Evolutionary conservation across 1,140 invertebrate species (phyloP).

Genomic region (Armadillidium nasatum): DNA sequence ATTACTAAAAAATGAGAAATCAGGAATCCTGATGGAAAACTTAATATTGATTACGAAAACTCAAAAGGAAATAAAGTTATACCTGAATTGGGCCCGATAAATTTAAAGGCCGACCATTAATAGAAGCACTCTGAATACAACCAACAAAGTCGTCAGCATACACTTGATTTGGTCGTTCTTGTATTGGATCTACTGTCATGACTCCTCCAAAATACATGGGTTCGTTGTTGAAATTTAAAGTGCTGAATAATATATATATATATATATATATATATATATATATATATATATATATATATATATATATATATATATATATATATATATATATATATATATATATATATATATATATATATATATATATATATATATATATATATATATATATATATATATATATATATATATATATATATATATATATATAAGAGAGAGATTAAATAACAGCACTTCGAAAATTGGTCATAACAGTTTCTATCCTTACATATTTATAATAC

Average conservation of each 20-base stretch:
- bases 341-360: constrained; percentile 2
- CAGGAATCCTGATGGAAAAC: too few relatives aligned
- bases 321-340: too few relatives aligned
- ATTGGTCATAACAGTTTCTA: too few relatives aligned
- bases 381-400: constrained; percentile 1
- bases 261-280: too few relatives aligned
- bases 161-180: constrained; percentile 80
- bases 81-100: constrained; percentile 63
- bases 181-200: constrained; percentile 70
- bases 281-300: constrained; percentile 19
- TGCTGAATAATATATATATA: too few relatives aligned
- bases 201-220: constrained; percentile 79
- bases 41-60: too few relatives aligned
- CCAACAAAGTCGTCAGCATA: constrained; percentile 87
- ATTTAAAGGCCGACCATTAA: constrained; percentile 77
- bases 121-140: constrained; percentile 80
- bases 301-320: too few relatives aligned
- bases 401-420: constrained; percentile 4
- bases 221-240: constrained; percentile 85
- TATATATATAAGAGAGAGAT: too few relatives aligned
- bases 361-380: constrained; percentile 6
- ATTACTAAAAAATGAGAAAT: too few relatives aligned
- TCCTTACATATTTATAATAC: too few relatives aligned
- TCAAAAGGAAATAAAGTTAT: not conserved
- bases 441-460: too few relatives aligned